phyloP scores from a whole-genome alignment of 2,797 vertebrate genomes.

The Pseudochaenichthys georgianus region DNA sequence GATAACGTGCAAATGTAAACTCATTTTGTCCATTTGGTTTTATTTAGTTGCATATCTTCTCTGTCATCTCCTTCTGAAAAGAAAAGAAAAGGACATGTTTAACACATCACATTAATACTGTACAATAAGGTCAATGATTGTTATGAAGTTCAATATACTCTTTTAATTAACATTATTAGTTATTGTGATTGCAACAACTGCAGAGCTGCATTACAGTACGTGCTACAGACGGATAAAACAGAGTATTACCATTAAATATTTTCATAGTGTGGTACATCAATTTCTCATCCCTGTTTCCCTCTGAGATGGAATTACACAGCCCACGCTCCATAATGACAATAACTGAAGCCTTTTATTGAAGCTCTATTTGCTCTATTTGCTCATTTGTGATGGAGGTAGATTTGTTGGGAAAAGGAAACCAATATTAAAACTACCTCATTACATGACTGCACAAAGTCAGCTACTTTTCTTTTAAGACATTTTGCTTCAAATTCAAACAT shows the following conservation, averaged over 20 bases:
- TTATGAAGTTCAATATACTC: conserved; percentile 4
- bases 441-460: conserved; percentile 29
- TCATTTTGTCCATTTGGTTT: conserved; percentile 68
- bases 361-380: conserved; percentile 42
- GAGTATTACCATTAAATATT: not conserved
- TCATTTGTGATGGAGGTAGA: conserved; percentile 18
- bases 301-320: conserved; percentile 9
- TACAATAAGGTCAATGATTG: conserved; percentile 18
- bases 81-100: conserved; percentile 44
- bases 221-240: conserved; percentile 24
- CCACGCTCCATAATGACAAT: conserved; percentile 37
- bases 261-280: conserved; percentile 25
- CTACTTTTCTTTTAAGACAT: conserved; percentile 8
- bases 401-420: conserved; percentile 38
- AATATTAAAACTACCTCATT: conserved; percentile 21
- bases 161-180: conserved; percentile 8
- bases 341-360: conserved; percentile 50
- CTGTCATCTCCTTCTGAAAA: conserved; percentile 96
- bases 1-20: conserved; percentile 65
- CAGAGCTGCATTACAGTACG: not conserved
- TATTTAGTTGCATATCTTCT: conserved; percentile 95
- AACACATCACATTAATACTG: conserved; percentile 17
- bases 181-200: conserved; percentile 13
- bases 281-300: conserved; percentile 37
- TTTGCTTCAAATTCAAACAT: conserved; percentile 15